phyloP scores from a whole-genome alignment of 2,797 vertebrate genomes.

The Selene dorsalis region DNA sequence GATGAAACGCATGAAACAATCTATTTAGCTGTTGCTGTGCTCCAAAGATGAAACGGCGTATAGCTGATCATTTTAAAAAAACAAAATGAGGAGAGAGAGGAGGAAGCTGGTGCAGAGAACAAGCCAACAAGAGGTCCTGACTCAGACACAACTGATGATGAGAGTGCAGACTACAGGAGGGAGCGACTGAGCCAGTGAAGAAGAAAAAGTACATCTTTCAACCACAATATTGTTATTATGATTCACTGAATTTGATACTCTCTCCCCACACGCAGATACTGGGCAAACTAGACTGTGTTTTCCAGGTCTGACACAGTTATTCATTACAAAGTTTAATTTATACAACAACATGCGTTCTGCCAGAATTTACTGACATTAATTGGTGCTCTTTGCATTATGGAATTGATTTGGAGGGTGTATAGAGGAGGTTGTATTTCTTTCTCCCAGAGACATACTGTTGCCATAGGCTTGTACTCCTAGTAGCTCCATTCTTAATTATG shows the following conservation, averaged over 20 bases:
- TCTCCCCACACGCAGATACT: not conserved
- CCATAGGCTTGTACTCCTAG: not conserved
- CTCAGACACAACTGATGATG: not conserved
- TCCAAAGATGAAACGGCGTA: not conserved
- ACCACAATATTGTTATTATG: not conserved
- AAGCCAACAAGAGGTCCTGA: not conserved
- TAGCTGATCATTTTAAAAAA: not conserved
- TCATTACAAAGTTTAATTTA: constrained; percentile 20
- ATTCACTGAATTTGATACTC: not conserved
- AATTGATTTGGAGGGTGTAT: not conserved
- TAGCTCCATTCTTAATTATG: not conserved
- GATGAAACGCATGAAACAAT: not conserved
- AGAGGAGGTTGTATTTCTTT: not conserved
- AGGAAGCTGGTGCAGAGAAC: not conserved
- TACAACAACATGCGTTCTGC: not conserved
- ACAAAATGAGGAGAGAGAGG: not conserved
- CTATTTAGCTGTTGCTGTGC: not conserved
- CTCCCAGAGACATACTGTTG: not conserved
- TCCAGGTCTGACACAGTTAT: not conserved
- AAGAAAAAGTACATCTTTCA: not conserved
- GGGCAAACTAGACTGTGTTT: not conserved
- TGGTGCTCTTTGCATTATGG: constrained; percentile 1
- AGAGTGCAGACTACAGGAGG: not conserved
- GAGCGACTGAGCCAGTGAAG: not conserved
- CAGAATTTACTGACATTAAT: constrained; percentile 8